Conservation (phyloP, 2,888 invertebrate species). For the Pyrrhosoma nymphula region DNA sequence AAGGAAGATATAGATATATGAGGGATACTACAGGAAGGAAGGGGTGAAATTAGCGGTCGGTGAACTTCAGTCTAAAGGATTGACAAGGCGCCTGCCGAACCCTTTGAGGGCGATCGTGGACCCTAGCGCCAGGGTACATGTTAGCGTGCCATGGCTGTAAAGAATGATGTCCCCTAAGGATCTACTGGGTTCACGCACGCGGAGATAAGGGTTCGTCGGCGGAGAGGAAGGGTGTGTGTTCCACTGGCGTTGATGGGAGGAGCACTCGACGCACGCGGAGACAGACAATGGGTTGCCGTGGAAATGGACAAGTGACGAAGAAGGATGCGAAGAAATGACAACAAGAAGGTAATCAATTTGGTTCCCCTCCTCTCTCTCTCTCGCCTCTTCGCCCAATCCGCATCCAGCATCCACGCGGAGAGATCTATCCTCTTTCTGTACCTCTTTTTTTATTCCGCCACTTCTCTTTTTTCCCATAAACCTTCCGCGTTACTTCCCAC, state of each 20-base stretch:
- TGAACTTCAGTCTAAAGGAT: not conserved
- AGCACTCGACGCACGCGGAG: not conserved
- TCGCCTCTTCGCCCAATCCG: not conserved
- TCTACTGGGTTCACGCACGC: not conserved
- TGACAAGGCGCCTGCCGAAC: not conserved
- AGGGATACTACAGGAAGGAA: too few relatives aligned
- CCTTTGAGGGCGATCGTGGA: not conserved
- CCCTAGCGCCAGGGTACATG: not conserved
- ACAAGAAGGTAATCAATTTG: constrained; percentile 34
- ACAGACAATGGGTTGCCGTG: constrained; percentile 42
- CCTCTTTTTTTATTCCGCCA: not conserved
- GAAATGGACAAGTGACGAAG: constrained; percentile 47
- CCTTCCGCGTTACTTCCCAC: not conserved
- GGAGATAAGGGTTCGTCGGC: not conserved
- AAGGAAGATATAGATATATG: too few relatives aligned
- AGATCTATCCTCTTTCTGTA: not conserved
- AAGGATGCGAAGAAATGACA: constrained; percentile 51
- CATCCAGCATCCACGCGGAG: not conserved
- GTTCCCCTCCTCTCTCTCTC: not conserved
- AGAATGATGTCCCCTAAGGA: constrained; percentile 15
- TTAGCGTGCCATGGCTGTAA: not conserved
- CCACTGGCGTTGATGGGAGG: not conserved
- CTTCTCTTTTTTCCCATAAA: not conserved
- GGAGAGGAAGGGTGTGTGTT: not conserved
- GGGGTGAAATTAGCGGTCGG: not conserved